Evolutionary conservation across 2,888 invertebrate species (phyloP).

Genomic region (Holacanthella duospinosa): DNA sequence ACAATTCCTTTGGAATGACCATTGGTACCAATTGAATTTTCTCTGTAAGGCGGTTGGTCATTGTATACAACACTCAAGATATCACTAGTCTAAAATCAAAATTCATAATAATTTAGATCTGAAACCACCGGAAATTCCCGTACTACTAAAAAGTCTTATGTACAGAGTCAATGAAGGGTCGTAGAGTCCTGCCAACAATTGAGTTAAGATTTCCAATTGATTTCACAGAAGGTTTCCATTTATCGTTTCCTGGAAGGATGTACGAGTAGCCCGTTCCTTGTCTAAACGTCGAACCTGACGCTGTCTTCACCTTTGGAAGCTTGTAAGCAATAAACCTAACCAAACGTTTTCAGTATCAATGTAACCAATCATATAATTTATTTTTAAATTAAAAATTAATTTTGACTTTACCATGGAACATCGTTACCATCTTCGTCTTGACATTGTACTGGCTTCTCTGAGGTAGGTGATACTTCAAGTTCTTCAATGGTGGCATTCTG

Average conservation of each 20-base stretch:
- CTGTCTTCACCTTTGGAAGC: conserved; percentile 54
- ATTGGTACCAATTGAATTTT: conserved; percentile 47
- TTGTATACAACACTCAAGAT: conserved; percentile 62
- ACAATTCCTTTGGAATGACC: conserved; percentile 86
- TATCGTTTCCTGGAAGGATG: conserved; percentile 44
- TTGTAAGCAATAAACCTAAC: conserved; percentile 74
- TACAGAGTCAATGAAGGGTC: conserved; percentile 21
- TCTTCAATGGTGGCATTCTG: too few relatives aligned
- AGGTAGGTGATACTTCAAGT: too few relatives aligned
- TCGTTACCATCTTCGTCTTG: conserved; percentile 54
- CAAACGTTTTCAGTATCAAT: background rate
- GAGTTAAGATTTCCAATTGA: conserved; percentile 54
- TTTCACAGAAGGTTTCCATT: conserved; percentile 58
- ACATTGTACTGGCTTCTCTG: conserved; percentile 43
- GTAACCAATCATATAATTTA: background rate
- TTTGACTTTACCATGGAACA: conserved; percentile 60
- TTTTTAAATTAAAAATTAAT: conserved; percentile 36
- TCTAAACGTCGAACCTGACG: conserved; percentile 47
- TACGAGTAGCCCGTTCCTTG: conserved; percentile 60
- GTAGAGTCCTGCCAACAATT: conserved; percentile 38
- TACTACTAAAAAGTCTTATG: too few relatives aligned
- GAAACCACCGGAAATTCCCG: too few relatives aligned
- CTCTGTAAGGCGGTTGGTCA: conserved; percentile 65
- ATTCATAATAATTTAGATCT: too few relatives aligned
- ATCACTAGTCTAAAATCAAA: too few relatives aligned